Base-by-base conservation (phyloP, 2,888 invertebrate species). In the Zootermopsis nevadensis region DNA sequence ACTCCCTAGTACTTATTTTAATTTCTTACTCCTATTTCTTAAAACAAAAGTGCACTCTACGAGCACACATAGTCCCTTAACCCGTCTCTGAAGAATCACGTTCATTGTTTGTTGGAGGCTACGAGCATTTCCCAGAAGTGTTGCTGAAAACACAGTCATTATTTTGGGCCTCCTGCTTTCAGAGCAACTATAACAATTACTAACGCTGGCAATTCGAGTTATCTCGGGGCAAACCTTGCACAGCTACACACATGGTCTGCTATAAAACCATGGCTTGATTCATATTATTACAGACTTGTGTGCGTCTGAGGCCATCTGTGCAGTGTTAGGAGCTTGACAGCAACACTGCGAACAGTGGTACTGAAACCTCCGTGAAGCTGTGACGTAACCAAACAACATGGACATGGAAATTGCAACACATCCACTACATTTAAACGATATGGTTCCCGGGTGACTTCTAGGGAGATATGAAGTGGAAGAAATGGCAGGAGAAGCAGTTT, bases 191-290 rank as follows among this genome's bases (percentile, higher is more conserved):
- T 38, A 74, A 74, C 74, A 74, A 74, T 38, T 74, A 74, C 74
- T 74, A 30, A 42, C 42, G 48, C 12, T 48, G 74, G 42, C 38
- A 74, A 74, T 42, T 74, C n/a, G 15, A 42, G 74, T 74, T 74
- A 38, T 38, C 38, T n/a, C 38, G 3, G 38, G 24, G 22, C 35
- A n/a, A 27, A 35, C 38, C 72, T 72, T 72, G 38, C 74, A 38
- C 33, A 74, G 38, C 74, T 24, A 33, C 24, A 74, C 42, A 38
- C 33, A 74, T 42, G 74, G 74, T 33, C 33, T 12, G 42, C 38
- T 38, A 74, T 74, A 74, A 74, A 74, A 74, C 35, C 15, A 42
- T 74, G 38, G n/a, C 79, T 79, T 79, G 79, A 79, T 79, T 79
- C 79, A 27, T 79, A 79, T 60, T 66, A 66, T 79, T 60, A 79